Evolutionary conservation across 2,113 vertebrate genomes (phyloP), one percentile per base, ranked within the genome.

Genomic region (Pithys albifrons): DNA sequence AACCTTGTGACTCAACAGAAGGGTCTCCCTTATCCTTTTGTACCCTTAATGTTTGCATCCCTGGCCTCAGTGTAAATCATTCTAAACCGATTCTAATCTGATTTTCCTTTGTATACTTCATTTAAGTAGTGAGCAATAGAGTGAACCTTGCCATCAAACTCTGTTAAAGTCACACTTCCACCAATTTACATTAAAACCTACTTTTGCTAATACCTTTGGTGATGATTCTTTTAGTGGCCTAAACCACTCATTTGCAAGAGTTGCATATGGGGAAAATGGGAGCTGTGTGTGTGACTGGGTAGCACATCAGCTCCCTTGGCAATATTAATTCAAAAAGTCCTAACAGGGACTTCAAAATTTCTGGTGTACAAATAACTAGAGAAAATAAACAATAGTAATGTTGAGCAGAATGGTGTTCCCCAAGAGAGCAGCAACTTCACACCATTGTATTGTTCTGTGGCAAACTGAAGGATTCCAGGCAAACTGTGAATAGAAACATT

Each of bases 281-380:
- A 85, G 35, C 13, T 45, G 8, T 49, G 19, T 0, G 0, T 29
- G 15, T 74, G 69, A 51, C 4, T 1, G 1, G n/a, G 33, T 35
- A 66, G 41, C 51, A 58, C 48, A 85, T 22, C 70, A 91, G 35
- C 20, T 55, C 10, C 15, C 28, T 71, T 4, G 6, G 52, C 22
- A 35, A 67, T 28, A 20, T 16, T 45, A 19, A 51, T 85, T 74
- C 62, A 84, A 51, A 75, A 91, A 76, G 27, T 43, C 15, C 17
- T 29, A 77, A 25, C 37, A 85, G 24, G 31, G 74, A 55, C 54
- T 72, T 75, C 37, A 59, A 52, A 71, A 61, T 15, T 67, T 55
- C 39, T 85, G 33, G 20, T 39, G 41, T 48, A 57, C 52, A 67
- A 82, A 69, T 35, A 83, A 91, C 3, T 24, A 67, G 39, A 69